phyloP scores from a whole-genome alignment of 2,113 vertebrate genomes.

The Falco punctatus region DNA sequence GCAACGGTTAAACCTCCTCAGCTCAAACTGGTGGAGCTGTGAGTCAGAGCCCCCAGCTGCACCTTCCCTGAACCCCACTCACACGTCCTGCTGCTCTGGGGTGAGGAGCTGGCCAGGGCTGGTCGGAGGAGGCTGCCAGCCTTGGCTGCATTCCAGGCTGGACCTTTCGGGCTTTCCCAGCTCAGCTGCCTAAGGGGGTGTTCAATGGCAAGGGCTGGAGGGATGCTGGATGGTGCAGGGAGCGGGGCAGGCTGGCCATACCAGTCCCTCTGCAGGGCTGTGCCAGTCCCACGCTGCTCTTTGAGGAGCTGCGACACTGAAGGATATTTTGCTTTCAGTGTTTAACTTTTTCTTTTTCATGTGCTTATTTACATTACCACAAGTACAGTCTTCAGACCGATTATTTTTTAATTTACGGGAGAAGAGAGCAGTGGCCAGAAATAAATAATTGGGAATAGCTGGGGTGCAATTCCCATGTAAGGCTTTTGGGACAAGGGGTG shows the following conservation, averaged over 20 bases:
- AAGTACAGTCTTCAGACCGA: neutral
- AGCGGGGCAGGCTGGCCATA: fast-evolving
- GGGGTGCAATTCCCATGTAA: neutral
- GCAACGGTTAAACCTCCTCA: neutral
- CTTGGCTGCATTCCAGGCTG: neutral
- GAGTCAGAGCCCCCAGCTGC: neutral
- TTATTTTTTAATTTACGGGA: neutral
- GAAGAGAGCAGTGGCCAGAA: neutral
- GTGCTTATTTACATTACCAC: neutral
- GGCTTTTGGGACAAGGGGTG: neutral
- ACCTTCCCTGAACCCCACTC: neutral
- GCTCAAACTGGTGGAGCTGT: neutral
- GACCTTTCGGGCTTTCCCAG: neutral
- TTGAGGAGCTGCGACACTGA: neutral
- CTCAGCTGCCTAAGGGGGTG: neutral
- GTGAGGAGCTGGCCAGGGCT: neutral
- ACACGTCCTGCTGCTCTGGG: fast-evolving
- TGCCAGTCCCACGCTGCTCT: neutral
- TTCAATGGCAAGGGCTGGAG: neutral
- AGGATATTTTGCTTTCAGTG: neutral
- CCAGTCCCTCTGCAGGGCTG: fast-evolving
- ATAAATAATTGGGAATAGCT: constrained; percentile 7
- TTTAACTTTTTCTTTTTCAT: neutral
- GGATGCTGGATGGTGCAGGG: neutral
- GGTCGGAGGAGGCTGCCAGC: neutral